phyloP scores from a whole-genome alignment of 2,797 vertebrate species.

The Oreochromis mossambicus region DNA sequence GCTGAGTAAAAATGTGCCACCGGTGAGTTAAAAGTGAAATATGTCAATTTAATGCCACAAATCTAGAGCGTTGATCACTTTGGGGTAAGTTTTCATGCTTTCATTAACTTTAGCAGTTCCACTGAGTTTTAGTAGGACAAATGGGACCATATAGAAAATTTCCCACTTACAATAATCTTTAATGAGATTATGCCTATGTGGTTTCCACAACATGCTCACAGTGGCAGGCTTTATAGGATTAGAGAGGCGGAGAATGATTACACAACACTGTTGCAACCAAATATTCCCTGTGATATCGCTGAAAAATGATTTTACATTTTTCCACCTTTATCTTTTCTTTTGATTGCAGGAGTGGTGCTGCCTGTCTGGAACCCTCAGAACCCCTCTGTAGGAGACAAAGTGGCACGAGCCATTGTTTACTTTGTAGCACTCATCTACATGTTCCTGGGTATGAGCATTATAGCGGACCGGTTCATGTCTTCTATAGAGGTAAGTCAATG shows the following conservation, averaged over 20 bases:
- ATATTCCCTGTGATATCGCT: not conserved
- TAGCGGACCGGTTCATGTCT: constrained; percentile 86
- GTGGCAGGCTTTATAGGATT: not conserved
- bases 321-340: not conserved
- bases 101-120: not conserved
- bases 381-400: constrained; percentile 83
- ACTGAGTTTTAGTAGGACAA: constrained; percentile 1
- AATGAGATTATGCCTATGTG: constrained; percentile 1
- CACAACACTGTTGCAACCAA: not conserved
- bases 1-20: not conserved
- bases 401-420: constrained; percentile 84
- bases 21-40: not conserved
- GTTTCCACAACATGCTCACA: not conserved
- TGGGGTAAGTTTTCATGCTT: not conserved
- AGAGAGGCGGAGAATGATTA: not conserved
- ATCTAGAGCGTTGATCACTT: not conserved
- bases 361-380: constrained; percentile 85
- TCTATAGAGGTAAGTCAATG: constrained; percentile 73
- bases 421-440: constrained; percentile 85
- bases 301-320: not conserved
- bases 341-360: constrained; percentile 72
- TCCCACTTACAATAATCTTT: not conserved
- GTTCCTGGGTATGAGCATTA: constrained; percentile 88
- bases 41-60: not conserved
- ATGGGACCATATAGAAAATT: not conserved